Evolutionary conservation across 2,797 vertebrate genomes (phyloP).

Genomic region (Vireo griseus): DNA sequence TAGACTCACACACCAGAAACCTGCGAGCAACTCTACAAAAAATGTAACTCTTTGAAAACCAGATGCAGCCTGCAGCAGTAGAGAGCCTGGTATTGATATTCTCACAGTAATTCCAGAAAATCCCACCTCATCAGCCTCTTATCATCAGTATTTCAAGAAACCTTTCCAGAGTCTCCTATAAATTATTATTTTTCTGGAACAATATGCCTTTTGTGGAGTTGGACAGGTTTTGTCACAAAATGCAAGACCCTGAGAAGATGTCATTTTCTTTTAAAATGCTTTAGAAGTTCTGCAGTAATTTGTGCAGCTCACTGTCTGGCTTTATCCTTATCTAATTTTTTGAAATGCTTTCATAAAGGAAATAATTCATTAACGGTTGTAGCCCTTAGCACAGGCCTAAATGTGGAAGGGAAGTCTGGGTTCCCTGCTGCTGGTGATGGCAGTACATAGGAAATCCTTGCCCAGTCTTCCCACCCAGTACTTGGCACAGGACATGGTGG

Average conservation of each 20-base stretch:
- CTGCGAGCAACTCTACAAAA: background rate
- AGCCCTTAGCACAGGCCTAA: background rate
- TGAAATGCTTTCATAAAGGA: conserved; percentile 25
- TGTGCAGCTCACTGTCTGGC: background rate
- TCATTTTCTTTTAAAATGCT: background rate
- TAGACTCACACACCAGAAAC: background rate
- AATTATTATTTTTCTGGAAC: background rate
- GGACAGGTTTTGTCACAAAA: background rate
- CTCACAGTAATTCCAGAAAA: background rate
- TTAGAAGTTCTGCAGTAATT: background rate
- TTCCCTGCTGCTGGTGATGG: background rate
- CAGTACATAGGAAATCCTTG: conserved; percentile 37
- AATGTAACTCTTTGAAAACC: background rate
- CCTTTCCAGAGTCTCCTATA: background rate
- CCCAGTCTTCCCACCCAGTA: background rate
- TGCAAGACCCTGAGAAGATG: background rate
- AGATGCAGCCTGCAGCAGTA: background rate
- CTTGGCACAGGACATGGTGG: background rate
- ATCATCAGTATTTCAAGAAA: background rate
- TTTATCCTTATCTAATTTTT: background rate
- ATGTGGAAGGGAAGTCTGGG: background rate
- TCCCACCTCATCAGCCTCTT: background rate
- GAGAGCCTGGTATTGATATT: background rate
- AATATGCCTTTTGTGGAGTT: background rate
- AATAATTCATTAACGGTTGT: background rate